Base-by-base conservation (phyloP, 2,797 vertebrate genomes). In the Xiphophorus birchmanni region DNA sequence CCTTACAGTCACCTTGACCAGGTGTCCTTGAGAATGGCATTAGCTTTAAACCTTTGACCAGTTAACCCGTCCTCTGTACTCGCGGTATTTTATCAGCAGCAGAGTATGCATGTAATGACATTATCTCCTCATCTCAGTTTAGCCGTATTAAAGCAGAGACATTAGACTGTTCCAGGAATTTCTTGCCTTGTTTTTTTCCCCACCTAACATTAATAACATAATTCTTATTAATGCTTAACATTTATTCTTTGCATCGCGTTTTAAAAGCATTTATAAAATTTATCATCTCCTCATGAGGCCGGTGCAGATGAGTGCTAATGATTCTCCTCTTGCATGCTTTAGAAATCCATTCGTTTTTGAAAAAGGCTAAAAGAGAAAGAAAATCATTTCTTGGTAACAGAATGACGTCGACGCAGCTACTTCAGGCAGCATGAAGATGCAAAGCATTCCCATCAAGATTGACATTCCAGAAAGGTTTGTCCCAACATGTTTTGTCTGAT, bases 401-500 rank as follows among this genome's bases (percentile, higher is more conserved):
- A 15, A 44, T n/a, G 69, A 40, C 37, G 35, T 42, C 37, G 1
- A n/a, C 84, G 78, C 74, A 87, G 63, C 79, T 71, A 78, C 77
- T 86, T 56, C 78, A 23, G 37, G 45, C 37, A 50, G 77, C 54
- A 73, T 29, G 15, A 42, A 86, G 77, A 87, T 60, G 86, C 74
- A 77, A 91, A 90, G 81, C 40, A 84, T 88, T 87, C 73, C 79
- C 79, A 17, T 80, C 74, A 8, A 80, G 80, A 88, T 80, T 48
- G 32, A 86, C 91, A 92, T 93, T 94, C 88, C 92, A 87, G 48
- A 73, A 78, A 82, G 52, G 78, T 89, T 71, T 86, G 91, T 84
- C 81, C 82, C 81, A 50, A 88, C 90, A 90, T 74, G 88, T 84
- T 87, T 50, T 67, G 11, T 85, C 84, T 72, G 63, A 75, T 90